Base-by-base conservation (phyloP, 2,113 vertebrate species). In the Pterocles orientalis region DNA sequence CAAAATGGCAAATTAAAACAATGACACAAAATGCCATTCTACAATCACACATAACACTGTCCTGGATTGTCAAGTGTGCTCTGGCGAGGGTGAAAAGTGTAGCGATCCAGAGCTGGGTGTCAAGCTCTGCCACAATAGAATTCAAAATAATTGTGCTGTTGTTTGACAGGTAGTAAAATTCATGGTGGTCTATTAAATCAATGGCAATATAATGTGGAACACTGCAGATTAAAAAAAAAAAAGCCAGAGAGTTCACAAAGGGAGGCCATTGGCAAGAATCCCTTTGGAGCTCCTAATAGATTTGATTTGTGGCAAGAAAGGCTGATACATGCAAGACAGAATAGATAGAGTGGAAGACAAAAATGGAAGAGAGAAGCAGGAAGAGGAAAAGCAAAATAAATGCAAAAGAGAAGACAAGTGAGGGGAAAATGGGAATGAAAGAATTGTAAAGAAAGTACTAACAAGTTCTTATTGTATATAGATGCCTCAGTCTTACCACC, bases 91-190 rank as follows among this genome's bases (percentile, higher is more conserved):
- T 97, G 95, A 96, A 94, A 96, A 95, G 71, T 90, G 66, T 90
- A 71, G 92, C 58, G 83, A 96, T 94, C 90, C 86, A 94, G 94
- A 66, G 60, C 58, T 76, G 82, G 58, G 65, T 88, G 83, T 97
- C 95, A 97, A 94, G 90, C 92, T 88, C 77, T 95, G 51, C 89
- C 93, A 95, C 96, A 96, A 91, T 10, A 92, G 93, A 97, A 95
- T 47, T 96, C 90, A 91, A 97, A 97, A 97, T 97, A 95, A 97
- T 93, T 96, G 90, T 90, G 84, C 84, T 95, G 56, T 89, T 95
- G 84, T 96, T 96, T 97, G 97, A 97, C 94, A 97, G 94, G 94
- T 50, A 96, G 94, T 94, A 96, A 97, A 98, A 97, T 97, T 95
- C 90, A 96, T 92, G 88, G 82, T 76, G 82, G 70, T 77, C 88